Evolutionary conservation across 2,888 invertebrate species (phyloP), one percentile per base, ranked within the genome.

Genomic region (Drosophila villosipedis): DNA sequence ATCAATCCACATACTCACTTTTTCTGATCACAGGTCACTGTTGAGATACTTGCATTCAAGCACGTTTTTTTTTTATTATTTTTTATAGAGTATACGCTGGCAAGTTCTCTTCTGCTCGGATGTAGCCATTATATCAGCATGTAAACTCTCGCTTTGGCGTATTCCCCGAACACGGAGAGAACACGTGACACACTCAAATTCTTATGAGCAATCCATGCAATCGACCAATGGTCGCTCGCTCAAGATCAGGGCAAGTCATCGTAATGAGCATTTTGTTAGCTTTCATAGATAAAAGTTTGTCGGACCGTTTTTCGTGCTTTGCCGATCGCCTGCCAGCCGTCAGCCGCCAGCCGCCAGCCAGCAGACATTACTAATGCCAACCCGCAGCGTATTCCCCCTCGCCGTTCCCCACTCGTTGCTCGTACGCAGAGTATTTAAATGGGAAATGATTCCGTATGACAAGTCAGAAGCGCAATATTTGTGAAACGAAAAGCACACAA

Each of bases 381-480:
- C 58, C 47, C 57, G 39, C 53, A 61, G 64, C 78, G 58, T 7
- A n/a, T 22, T 16, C 4, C 22, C n/a, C 37, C 16, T 30, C 30
- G 3, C 41, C 63, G 28, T 50, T 30, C 43, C 1, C 14, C 47
- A 54, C 22, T 14, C 22, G 49, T 0, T 39, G 62, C 22, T 47
- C 33, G 10, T 35, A 30, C 10, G 70, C 75, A 79, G 65, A 63
- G 87, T 88, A 88, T 88, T 89, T 89, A 88, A 89, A 73, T 69
- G 91, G 53, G 67, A 80, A 80, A 82, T 89, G 74, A 77, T 78
- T 70, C 76, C 68, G 66, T 73, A 90, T 90, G 85, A 87, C 84
- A 86, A 78, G 75, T 89, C 87, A 89, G 84, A 90, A 86, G 69
- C 72, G 62, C 76, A 88, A 85, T 78, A 80, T 75, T 76, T 82